Percentiles rank a stretch among this genome's conserved stretches.
phyloP scores from a whole-genome alignment of 2,113 vertebrate species.

The Pterocles orientalis region DNA sequence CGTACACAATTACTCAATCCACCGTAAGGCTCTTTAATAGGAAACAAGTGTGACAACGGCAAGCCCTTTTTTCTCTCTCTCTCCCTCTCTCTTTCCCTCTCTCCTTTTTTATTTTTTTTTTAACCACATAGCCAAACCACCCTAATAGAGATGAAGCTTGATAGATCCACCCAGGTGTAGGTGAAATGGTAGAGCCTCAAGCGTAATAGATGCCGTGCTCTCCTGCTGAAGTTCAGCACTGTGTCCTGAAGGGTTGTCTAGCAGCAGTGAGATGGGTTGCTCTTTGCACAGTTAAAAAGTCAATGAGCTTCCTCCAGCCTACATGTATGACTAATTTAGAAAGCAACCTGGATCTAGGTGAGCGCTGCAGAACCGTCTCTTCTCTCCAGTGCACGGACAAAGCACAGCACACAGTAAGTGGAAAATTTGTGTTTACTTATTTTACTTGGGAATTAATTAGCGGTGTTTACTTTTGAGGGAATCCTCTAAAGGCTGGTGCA shows the following conservation, averaged over 20 bases:
- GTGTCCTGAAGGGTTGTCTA: constrained; percentile 66
- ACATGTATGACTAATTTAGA: constrained; percentile 62
- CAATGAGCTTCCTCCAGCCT: constrained; percentile 51
- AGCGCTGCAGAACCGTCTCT: constrained; percentile 20
- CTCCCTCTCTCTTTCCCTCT: not conserved
- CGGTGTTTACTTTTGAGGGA: constrained; percentile 73
- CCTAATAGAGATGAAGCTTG: constrained; percentile 78
- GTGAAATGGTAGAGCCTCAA: constrained; percentile 76
- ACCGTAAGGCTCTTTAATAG: constrained; percentile 81
- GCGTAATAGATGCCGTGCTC: constrained; percentile 71
- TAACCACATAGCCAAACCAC: constrained; percentile 68
- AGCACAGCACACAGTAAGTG: constrained; percentile 74
- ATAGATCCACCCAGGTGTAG: constrained; percentile 84
- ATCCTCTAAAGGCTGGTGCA: constrained; percentile 64
- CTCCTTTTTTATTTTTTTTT: not conserved
- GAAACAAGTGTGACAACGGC: constrained; percentile 84
- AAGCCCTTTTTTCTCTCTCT: constrained; percentile 47
- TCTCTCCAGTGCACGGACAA: constrained; percentile 61
- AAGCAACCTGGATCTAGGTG: constrained; percentile 75
- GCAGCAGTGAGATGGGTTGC: constrained; percentile 58
- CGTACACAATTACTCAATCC: constrained; percentile 84
- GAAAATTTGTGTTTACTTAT: constrained; percentile 54
- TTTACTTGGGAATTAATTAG: constrained; percentile 75
- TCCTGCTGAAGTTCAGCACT: constrained; percentile 70
- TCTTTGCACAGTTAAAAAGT: constrained; percentile 67